Base-by-base conservation (phyloP, 2,888 invertebrate genomes). In the Poecilobothrus nobilitatus region DNA sequence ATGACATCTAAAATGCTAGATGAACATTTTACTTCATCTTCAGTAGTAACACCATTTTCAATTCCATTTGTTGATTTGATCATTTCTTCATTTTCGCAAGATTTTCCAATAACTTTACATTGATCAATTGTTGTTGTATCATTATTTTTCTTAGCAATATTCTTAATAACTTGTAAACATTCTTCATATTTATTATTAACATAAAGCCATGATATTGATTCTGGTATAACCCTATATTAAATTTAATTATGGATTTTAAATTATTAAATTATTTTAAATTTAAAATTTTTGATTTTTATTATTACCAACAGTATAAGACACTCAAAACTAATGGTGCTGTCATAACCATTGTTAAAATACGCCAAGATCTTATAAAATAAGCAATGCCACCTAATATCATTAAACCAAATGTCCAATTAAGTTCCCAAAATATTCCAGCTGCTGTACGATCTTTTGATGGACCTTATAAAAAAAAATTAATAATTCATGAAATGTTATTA, bases 351-450 rank as follows among this genome's bases (percentile, higher is more conserved):
- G 85, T 84, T 12, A 86, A 78, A 68, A 82, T 78, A 63, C 83
- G 78, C 85, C 85, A 86, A 74, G 84, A 80, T 12, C 82, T 80
- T 63, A 85, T 77, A 18, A 80, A 75, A 72, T 82, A 85, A 41
- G 83, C 82, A 37, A 83, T 74, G 0, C 76, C 76, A 5, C 84
- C 82, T 18, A 85, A 75, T 37, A 83, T 73, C 63, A 81, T 76
- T 44, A 84, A 78, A 21, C 83, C 83, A 7, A 82, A 69, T 1
- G 83, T 82, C 82, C 84, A 84, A 71, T 81, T 81, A 62, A 83
- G 76, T 73, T 84, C 83, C 74, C 83, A 80, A 62, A 81, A 76
- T 63, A 82, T 79, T 2, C 83, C 84, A 1, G 83, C 83, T 67
- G 81, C 75, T 10, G 84, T 83, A 12, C 85, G 81, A 67, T 78